Base-by-base conservation (phyloP, 1,140 invertebrate species). In the Ylistrum balloti region DNA sequence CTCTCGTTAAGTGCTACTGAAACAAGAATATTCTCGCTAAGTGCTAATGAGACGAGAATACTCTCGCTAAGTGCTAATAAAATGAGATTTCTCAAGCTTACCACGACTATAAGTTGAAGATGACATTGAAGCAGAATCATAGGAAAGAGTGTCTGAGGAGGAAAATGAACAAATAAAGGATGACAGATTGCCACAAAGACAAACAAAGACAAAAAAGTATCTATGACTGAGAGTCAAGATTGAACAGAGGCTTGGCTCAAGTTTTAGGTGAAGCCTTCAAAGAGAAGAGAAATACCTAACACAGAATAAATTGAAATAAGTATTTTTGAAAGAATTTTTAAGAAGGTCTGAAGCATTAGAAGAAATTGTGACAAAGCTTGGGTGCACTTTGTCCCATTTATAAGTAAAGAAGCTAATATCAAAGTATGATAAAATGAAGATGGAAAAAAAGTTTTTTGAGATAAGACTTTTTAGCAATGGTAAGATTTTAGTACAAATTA, bases 71-170 rank as follows among this genome's bases (percentile, higher is more conserved):
- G 56, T 74, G 56, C 56, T 74, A 74, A 9, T 9, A n/a, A 74
- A 5, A 74, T 74, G 56, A 74, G 56, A 74, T 74, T 74, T 38
- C 5, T 38, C 35, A 38, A n/a, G 9, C 91, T 90, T 92, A 92
- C 91, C 91, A 41, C 91, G 89, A 89, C 91, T 92, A 85, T 86
- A 56, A 33, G 89, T 90, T 88, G 91, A 92, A 48, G 91, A 90
- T 88, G 91, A 87, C 32, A 92, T 85, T 38, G 91, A 92, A 56
- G 91, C 91, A 48, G 91, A 92, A 38, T 90, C 91, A 89, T 90
- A 56, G 85, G 89, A 90, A 13, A 87, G 74, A 33, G 86, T 87
- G 86, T 86, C 86, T 86, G 35, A 86, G 86, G 86, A 86, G 35
- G 86, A 86, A 86, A 86, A 86, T 15, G 33, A n/a, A 74, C 56